These are phyloP conservation scores for Epizoanthus illoricatus DNA, from an alignment of 92 coral and sea anemone genomes.

Conservation along the genomic window DNA sequence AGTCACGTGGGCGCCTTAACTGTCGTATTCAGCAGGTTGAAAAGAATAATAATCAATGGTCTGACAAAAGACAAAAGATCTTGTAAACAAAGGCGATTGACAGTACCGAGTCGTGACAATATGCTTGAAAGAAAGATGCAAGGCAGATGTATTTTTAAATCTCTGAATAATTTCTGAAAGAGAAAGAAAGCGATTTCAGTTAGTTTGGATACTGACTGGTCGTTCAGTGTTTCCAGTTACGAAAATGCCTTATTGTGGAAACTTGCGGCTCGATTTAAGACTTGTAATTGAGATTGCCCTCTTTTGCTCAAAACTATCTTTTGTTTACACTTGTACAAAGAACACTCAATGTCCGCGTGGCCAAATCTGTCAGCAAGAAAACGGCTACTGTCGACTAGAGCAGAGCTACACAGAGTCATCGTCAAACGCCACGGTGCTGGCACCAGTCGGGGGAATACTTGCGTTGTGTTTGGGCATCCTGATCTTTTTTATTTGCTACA, in stretches of 20 bases:
- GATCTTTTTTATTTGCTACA: slow-evolving; percentile 29
- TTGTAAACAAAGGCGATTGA: slow-evolving; percentile 12
- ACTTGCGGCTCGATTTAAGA: not conserved
- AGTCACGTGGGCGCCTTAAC: slow-evolving; percentile 10
- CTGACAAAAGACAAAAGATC: slow-evolving; percentile 26
- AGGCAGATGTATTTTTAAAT: slow-evolving; percentile 6
- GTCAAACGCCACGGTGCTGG: slow-evolving; percentile 2
- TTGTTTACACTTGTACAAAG: slow-evolving; percentile 6
- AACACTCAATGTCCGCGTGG: slow-evolving; percentile 37
- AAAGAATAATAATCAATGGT: not conserved
- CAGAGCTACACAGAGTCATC: not conserved
- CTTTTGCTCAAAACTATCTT: slow-evolving; percentile 1
- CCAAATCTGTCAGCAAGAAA: slow-evolving; percentile 16
- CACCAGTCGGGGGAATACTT: slow-evolving; percentile 14
- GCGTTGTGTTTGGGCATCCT: slow-evolving; percentile 11
- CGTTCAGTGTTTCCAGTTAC: too few relatives aligned
- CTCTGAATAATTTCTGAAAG: not conserved
- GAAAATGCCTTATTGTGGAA: not conserved
- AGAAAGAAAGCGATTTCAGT: not conserved
- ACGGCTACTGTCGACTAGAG: slow-evolving; percentile 22
- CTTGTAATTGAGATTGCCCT: not conserved
- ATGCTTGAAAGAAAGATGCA: not conserved
- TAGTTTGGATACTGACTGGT: not conserved
- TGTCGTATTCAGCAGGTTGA: slow-evolving; percentile 28
- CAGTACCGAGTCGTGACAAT: not conserved